Conservation (phyloP, 1,140 invertebrate species). For the Nomia melanderi region DNA sequence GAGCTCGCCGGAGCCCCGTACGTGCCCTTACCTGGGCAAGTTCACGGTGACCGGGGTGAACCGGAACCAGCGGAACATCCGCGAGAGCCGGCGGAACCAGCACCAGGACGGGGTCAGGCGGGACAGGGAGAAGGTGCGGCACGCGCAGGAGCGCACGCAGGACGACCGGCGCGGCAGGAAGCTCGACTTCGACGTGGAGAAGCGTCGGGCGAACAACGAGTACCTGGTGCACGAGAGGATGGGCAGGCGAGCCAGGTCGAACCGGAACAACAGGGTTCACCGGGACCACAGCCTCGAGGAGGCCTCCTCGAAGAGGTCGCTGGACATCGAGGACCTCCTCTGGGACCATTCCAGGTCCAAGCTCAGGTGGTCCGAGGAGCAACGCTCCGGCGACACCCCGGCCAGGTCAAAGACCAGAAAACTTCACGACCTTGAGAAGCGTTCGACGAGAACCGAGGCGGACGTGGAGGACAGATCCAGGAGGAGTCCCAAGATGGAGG, state of each 20-base stretch:
- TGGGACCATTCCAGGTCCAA: conserved; percentile 35
- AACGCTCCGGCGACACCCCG: conserved; percentile 3
- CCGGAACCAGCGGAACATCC: conserved; percentile 78
- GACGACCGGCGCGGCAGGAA: conserved; percentile 70
- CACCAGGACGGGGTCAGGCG: conserved; percentile 70
- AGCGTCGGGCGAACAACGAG: conserved; percentile 76
- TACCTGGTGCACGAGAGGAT: conserved; percentile 71
- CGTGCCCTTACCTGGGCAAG: conserved; percentile 86
- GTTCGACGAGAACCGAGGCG: neutral
- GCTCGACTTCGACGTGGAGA: conserved; percentile 74
- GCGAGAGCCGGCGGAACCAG: conserved; percentile 71
- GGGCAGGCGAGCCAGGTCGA: conserved; percentile 67
- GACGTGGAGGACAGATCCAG: conserved; percentile 40
- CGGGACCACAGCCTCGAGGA: conserved; percentile 55
- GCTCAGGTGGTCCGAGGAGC: conserved; percentile 36
- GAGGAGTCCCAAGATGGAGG: conserved; percentile 63
- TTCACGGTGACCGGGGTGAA: conserved; percentile 84
- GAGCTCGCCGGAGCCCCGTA: conserved; percentile 83
- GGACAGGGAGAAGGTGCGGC: conserved; percentile 74
- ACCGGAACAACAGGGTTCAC: conserved; percentile 53
- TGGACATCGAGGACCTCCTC: conserved; percentile 40
- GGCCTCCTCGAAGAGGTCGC: conserved; percentile 24
- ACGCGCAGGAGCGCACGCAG: conserved; percentile 69
- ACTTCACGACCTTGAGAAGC: no score
- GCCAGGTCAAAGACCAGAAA: conserved; percentile 5